Evolutionary conservation across 2,888 invertebrate genomes (phyloP).

Genomic region (Andrena flavipes): DNA sequence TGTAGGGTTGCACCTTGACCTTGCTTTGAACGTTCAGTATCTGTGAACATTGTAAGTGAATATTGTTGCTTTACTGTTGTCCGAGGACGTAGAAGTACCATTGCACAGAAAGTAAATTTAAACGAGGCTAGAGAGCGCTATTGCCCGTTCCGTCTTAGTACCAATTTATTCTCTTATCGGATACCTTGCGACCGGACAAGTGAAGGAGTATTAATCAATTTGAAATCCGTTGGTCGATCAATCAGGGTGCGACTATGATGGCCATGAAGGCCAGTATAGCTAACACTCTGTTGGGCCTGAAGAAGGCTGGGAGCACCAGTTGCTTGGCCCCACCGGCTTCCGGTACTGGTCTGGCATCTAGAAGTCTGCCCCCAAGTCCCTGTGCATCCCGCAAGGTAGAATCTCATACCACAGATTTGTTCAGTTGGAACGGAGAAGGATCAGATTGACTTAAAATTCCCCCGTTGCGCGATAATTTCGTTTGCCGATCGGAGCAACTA

Average conservation of each 20-base stretch:
- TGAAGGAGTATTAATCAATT: constrained; percentile 64
- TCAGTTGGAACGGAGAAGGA: constrained; percentile 60
- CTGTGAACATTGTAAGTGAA: constrained; percentile 49
- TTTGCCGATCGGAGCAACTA: not conserved
- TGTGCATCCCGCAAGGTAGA: constrained; percentile 86
- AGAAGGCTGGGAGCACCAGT: constrained; percentile 90
- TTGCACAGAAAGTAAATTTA: constrained; percentile 6
- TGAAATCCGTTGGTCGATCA: constrained; percentile 76
- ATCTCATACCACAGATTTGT: constrained; percentile 70
- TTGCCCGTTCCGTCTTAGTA: constrained; percentile 3
- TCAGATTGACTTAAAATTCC: constrained; percentile 7
- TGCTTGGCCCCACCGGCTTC: constrained; percentile 88
- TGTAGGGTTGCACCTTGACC: constrained; percentile 81
- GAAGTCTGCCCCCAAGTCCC: constrained; percentile 85
- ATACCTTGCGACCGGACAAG: constrained; percentile 9
- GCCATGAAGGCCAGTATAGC: constrained; percentile 85
- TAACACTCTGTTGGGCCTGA: constrained; percentile 86
- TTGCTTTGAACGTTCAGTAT: constrained; percentile 66
- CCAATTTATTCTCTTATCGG: constrained; percentile 3
- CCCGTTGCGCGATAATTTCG: not conserved
- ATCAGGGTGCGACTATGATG: constrained; percentile 84
- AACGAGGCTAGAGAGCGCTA: not conserved
- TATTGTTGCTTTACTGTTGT: constrained; percentile 43
- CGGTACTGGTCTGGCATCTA: constrained; percentile 82
- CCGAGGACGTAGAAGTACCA: constrained; percentile 6